Conservation (phyloP, 2,888 invertebrate species). For the Zootermopsis nevadensis region DNA sequence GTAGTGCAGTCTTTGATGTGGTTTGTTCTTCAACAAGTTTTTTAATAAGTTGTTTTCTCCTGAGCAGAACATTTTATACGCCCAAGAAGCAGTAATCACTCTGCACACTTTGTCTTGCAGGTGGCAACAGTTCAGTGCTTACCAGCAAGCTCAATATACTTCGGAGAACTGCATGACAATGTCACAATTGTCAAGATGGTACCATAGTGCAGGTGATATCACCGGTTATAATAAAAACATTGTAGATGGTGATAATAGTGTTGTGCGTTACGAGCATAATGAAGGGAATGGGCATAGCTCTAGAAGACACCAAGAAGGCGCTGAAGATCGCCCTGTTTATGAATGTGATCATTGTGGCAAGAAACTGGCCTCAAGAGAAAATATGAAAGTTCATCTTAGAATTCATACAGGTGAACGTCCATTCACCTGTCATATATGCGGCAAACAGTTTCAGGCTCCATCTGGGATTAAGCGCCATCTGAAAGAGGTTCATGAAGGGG, state of each 20-base stretch:
- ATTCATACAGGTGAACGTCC: constrained; percentile 70
- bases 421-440: constrained; percentile 75
- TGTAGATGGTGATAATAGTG: not conserved
- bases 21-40: not conserved
- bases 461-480: constrained; percentile 60
- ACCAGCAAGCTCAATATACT: constrained; percentile 14
- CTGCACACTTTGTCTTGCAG: constrained; percentile 40
- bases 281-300: not conserved
- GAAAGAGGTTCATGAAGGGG: constrained; percentile 64
- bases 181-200: constrained; percentile 27
- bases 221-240: not conserved
- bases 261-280: not conserved
- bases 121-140: constrained; percentile 30
- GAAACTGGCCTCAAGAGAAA: constrained; percentile 42
- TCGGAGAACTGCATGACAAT: constrained; percentile 21
- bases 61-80: not conserved
- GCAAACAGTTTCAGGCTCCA: constrained; percentile 69
- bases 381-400: constrained; percentile 61
- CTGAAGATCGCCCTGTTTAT: constrained; percentile 37
- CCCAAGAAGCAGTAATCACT: not conserved
- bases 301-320: not conserved
- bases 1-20: not conserved
- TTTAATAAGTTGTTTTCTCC: not conserved
- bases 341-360: constrained; percentile 48
- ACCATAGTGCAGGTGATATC: constrained; percentile 1